Evolutionary conservation across 2,888 invertebrate species (phyloP).

Genomic region (Epistrophe grossulariae): DNA sequence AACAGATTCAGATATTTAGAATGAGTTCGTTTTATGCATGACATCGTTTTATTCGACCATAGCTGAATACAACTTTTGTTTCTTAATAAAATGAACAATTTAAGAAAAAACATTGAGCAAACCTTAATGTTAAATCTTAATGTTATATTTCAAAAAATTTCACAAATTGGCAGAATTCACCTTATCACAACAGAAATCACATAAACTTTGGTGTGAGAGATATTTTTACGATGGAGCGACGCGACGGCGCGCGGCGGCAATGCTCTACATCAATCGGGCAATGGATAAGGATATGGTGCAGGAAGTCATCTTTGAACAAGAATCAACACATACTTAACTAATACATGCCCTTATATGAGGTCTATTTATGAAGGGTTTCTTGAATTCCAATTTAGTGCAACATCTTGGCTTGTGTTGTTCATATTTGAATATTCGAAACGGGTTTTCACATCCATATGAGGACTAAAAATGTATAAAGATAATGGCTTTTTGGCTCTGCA

Average conservation of each 20-base stretch:
- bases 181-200: constrained; percentile 7
- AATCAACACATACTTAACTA: not conserved
- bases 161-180: not conserved
- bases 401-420: constrained; percentile 42
- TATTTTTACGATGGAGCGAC: not conserved
- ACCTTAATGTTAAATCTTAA: too few relatives aligned
- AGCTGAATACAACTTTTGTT: too few relatives aligned
- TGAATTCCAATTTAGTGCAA: constrained; percentile 56
- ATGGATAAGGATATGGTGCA: constrained; percentile 53
- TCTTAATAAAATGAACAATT: too few relatives aligned
- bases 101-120: too few relatives aligned
- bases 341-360: constrained; percentile 12
- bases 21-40: too few relatives aligned
- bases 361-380: constrained; percentile 13
- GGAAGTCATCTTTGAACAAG: constrained; percentile 43
- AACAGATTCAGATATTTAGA: too few relatives aligned
- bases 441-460: not conserved
- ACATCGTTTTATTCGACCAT: too few relatives aligned
- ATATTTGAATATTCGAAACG: constrained; percentile 54
- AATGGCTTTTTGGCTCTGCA: constrained; percentile 49
- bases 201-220: not conserved
- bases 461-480: constrained; percentile 3
- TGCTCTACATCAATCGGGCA: constrained; percentile 57
- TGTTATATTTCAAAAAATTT: too few relatives aligned
- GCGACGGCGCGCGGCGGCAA: not conserved